A percentile compares a stretch with the other conserved stretches of the same genome.
Conservation (phyloP, 2,113 vertebrate genomes). For the Sminthopsis crassicaudata region DNA sequence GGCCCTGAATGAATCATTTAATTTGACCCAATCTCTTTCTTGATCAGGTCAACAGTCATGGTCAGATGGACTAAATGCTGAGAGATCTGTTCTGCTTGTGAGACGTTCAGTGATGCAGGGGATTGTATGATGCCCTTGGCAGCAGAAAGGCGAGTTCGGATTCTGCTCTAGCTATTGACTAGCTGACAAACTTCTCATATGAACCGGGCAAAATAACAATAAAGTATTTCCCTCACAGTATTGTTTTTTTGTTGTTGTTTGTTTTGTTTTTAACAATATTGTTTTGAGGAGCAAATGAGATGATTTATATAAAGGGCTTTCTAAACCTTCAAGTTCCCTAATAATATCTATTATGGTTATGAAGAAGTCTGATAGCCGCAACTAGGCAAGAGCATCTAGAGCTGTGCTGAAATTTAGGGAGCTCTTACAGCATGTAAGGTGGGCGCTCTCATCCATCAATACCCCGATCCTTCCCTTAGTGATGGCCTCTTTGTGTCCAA, state of each 20-base stretch:
- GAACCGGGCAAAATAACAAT: background rate
- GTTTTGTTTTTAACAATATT: no score
- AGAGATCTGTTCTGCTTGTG: background rate
- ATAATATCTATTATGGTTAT: background rate
- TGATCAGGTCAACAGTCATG: background rate
- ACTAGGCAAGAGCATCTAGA: background rate
- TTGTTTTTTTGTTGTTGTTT: no score
- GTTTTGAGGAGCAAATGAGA: background rate
- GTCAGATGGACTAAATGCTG: background rate
- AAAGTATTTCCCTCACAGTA: background rate
- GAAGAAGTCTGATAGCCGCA: background rate
- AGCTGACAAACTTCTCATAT: background rate
- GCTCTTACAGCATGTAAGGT: background rate
- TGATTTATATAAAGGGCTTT: background rate
- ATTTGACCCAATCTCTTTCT: background rate
- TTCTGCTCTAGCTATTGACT: background rate
- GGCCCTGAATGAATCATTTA: background rate
- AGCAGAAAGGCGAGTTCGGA: background rate
- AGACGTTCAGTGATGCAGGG: background rate
- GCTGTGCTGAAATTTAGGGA: background rate
- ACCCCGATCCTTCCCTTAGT: background rate
- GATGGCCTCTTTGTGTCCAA: background rate
- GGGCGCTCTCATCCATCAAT: background rate
- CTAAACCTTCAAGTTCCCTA: no score
- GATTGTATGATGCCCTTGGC: background rate